Evolutionary conservation across 2,888 invertebrate genomes (phyloP).

Genomic region (Arge pagana): DNA sequence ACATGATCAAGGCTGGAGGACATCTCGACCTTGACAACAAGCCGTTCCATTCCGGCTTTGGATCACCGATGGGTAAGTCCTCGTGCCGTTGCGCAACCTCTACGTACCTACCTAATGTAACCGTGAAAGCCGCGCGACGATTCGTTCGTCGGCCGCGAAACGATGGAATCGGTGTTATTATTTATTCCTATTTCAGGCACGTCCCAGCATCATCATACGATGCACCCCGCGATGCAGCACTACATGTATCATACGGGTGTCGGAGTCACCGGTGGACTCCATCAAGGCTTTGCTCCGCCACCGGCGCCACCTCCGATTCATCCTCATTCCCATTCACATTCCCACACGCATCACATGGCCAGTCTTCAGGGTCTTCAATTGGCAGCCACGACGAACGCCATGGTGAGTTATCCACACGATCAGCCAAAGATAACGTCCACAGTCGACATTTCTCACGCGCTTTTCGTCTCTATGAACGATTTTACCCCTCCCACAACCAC

Average conservation of each 20-base stretch:
- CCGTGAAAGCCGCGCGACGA: background rate
- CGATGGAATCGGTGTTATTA: background rate
- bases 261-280: conserved; percentile 55
- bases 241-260: conserved; percentile 59
- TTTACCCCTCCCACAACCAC: no score
- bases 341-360: conserved; percentile 62
- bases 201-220: conserved; percentile 56
- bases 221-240: conserved; percentile 59
- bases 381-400: conserved; percentile 65
- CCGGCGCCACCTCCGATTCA: conserved; percentile 57
- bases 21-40: conserved; percentile 71
- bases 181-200: conserved; percentile 43
- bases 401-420: conserved; percentile 65
- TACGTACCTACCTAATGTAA: background rate
- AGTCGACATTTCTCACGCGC: no score
- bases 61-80: conserved; percentile 72
- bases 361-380: conserved; percentile 62
- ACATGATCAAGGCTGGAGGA: conserved; percentile 82
- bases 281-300: conserved; percentile 55
- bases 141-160: no score
- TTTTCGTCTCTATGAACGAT: no score
- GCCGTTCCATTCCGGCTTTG: conserved; percentile 79
- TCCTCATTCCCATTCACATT: conserved; percentile 58
- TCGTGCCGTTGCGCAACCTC: background rate
- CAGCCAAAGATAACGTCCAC: no score